phyloP scores from a whole-genome alignment of 2,797 vertebrate species.

The Acomys russatus region DNA sequence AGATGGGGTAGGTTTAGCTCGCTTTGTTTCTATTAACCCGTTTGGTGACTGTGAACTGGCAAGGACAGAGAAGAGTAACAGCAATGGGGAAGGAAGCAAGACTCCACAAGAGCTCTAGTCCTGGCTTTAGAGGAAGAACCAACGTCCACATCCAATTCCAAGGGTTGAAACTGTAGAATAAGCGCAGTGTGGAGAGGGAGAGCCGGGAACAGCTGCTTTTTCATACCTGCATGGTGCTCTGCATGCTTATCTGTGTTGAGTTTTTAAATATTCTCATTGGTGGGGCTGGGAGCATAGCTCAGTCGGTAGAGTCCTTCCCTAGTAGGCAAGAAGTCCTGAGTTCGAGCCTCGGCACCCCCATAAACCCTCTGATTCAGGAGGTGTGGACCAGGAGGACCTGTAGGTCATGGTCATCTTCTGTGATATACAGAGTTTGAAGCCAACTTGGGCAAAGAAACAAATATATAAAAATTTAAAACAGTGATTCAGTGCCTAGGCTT shows the following conservation, averaged over 20 bases:
- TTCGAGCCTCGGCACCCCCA: neutral
- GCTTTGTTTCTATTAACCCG: neutral
- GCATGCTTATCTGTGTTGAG: neutral
- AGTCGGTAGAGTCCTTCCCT: neutral
- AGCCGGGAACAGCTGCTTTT: neutral
- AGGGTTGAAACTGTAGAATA: neutral
- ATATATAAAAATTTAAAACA: neutral
- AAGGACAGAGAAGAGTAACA: neutral
- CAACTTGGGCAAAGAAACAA: neutral
- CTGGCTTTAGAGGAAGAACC: neutral
- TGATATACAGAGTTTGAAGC: neutral
- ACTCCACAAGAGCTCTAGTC: neutral
- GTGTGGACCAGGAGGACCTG: neutral
- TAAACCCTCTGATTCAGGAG: neutral
- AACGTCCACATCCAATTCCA: neutral
- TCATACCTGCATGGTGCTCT: neutral
- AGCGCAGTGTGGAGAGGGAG: neutral
- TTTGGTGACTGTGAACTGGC: conserved; percentile 23
- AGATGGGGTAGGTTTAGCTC: neutral
- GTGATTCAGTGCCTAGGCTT: neutral
- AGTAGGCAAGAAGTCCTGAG: neutral
- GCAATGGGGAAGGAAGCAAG: conserved; percentile 20
- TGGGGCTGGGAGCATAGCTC: neutral
- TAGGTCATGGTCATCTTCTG: neutral
- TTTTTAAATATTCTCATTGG: neutral